Base-by-base conservation (phyloP, 2,113 vertebrate species). In the Polyodon spathula region DNA sequence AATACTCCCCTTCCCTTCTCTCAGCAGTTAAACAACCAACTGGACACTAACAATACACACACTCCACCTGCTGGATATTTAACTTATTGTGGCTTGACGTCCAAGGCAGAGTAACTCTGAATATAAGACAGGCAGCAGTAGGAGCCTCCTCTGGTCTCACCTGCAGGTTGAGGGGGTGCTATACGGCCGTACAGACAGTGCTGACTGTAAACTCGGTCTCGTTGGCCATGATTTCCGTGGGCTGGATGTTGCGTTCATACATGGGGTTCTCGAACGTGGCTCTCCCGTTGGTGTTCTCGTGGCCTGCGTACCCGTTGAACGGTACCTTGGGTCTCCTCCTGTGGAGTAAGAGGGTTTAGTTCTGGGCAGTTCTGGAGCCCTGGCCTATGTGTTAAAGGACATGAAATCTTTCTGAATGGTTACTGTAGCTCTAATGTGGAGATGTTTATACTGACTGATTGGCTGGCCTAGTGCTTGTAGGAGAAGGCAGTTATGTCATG, bases 181-280 rank as follows among this genome's bases (percentile, higher is more conserved):
- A 99, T 94, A 99, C 96, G 0, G 95, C 95, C 0, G 95, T 99
- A 74, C 96, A 99, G 73, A 99, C 96, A 1, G 96, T 99, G 92
- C 95, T 99, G 78, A 99, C 94, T 9, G 95, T 95, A 85, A 98
- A 95, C 82, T 98, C 95, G 0, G 93, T 84, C 86, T 98, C 94
- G 2, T 78, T 85, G 68, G 88, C 81, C 90, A 97, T 72, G 80
- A 97, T 92, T 78, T 98, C 96, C 1, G 92, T 92, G 71, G 96
- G 91, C 61, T 95, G 95, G 77, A 97, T 92, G 89, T 87, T 96
- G n/a, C 94, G 86, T 79, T 99, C 96, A 0, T 99, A 99, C 96
- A 99, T 99, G 0, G 96, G 95, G 68, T 99, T 99, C 74, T 99
- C 96, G 10, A 99, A 99, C 0, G 96, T 97, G 4, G 90, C 95